A percentile compares a stretch with the other conserved stretches of the same genome.
phyloP scores from a whole-genome alignment of 2,888 invertebrate genomes.

The Choristoneura rosaceana region DNA sequence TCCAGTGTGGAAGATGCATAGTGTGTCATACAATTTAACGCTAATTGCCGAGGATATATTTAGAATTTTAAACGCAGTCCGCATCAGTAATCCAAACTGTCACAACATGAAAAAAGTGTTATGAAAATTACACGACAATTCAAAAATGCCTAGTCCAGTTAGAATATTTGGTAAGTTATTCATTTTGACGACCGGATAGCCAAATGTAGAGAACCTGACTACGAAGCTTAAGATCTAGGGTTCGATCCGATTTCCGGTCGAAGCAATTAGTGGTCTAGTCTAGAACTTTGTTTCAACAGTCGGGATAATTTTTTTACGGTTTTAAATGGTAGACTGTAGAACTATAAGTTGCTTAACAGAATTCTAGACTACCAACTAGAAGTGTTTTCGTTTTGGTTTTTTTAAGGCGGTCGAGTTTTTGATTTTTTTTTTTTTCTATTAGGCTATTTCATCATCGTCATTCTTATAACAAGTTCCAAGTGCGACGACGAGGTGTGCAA shows the following conservation, averaged over 20 bases:
- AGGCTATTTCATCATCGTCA: constrained; percentile 42
- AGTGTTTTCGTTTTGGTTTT: too few species aligned
- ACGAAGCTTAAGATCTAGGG: too few species aligned
- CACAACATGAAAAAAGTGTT: constrained; percentile 12
- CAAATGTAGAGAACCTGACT: too few species aligned
- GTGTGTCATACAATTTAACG: constrained; percentile 9
- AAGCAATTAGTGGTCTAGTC: too few species aligned
- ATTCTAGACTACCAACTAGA: too few species aligned
- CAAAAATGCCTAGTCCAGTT: constrained; percentile 1
- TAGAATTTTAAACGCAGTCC: background rate
- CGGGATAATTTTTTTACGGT: too few species aligned
- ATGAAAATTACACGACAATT: background rate
- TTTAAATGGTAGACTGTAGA: too few species aligned
- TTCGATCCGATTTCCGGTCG: too few species aligned
- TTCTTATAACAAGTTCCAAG: constrained; percentile 49
- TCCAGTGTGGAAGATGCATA: constrained; percentile 9
- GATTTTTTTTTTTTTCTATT: constrained; percentile 26
- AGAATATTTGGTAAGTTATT: background rate
- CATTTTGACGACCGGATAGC: too few species aligned
- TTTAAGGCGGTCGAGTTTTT: too few species aligned
- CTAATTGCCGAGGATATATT: constrained; percentile 8
- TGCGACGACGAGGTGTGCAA: constrained; percentile 57
- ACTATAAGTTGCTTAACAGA: too few species aligned
- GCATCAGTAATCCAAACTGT: background rate
- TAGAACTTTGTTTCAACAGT: too few species aligned